Evolutionary conservation across 2,797 vertebrate genomes (phyloP), one percentile per base, ranked within the genome.

Genomic region (Lacerta agilis): DNA sequence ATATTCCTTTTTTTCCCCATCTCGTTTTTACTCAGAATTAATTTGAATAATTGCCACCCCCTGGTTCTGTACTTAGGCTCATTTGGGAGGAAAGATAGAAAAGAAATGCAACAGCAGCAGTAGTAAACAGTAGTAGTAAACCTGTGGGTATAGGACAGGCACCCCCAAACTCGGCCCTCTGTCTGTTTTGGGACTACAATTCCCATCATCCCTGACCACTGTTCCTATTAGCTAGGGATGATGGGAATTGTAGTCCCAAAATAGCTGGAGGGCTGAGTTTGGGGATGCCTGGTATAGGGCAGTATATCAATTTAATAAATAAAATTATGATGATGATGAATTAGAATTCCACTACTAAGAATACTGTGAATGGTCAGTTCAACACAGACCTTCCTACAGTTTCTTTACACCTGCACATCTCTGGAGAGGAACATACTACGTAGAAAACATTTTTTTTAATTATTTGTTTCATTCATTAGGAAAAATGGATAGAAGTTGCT

Each of bases 401-500:
- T 3, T 17, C 13, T 72, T n/a, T 73, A 36, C 13, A 27, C 45
- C 36, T 36, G 29, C 20, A 66, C 10, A 64, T 85, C 33, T 82
- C 67, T 33, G 17, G 43, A 82, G 2, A 45, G 13, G 18, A 79
- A 72, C 61, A 1, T n/a, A 75, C 5, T 76, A 27, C 25, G 66
- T 13, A 66, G 15, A 25, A 38, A 73, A 66, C 4, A 66, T 33
- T 27, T n/a, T 88, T 73, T 33, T 29, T 8, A 41, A 41, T 23
- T n/a, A 8, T 38, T 89, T 89, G 82, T 64, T 91, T 38, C 80
- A 84, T 91, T 94, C 41, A 18, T 33, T 94, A 99, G 99, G 99
- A 99, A 94, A 98, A 98, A 93, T 99, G 99, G 99, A 94, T 97
- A 90, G 98, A 99, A 95, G 98, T 99, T 92, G 98, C 98, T 0